A percentile compares a stretch with the other conserved stretches of the same genome.
These are phyloP conservation scores for Elephas maximus DNA, from an alignment of 2,113 vertebrate genomes.

Conservation along the genomic window DNA sequence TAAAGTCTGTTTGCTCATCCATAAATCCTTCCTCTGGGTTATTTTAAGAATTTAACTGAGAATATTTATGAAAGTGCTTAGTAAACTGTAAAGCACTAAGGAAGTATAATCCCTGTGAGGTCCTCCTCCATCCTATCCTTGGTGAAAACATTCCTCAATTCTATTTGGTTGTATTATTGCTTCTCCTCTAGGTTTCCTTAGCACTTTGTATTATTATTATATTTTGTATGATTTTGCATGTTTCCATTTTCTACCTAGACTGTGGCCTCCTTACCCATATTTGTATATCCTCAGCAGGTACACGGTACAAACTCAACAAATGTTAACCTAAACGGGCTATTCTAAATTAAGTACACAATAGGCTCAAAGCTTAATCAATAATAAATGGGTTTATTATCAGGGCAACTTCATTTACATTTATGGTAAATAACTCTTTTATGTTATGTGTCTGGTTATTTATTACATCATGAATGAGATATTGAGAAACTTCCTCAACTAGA, in stretches of 20 bases:
- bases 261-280: neutral
- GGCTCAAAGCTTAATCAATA: neutral
- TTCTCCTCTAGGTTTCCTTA: neutral
- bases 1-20: neutral
- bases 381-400: neutral
- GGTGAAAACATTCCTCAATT: neutral
- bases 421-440: neutral
- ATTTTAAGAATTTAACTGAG: neutral
- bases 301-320: neutral
- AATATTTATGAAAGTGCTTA: neutral
- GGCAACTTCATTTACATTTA: constrained; percentile 1
- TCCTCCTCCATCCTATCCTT: neutral
- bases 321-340: neutral
- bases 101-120: neutral
- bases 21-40: neutral
- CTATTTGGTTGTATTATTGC: neutral
- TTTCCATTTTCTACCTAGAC: neutral
- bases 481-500: neutral
- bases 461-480: neutral
- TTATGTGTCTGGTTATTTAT: neutral
- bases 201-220: neutral
- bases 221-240: neutral
- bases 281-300: neutral
- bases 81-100: neutral
- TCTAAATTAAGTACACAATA: neutral